These are phyloP conservation scores for Keiferia lycopersicella DNA, from an alignment of 2,888 invertebrate genomes.

Conservation along the genomic window DNA sequence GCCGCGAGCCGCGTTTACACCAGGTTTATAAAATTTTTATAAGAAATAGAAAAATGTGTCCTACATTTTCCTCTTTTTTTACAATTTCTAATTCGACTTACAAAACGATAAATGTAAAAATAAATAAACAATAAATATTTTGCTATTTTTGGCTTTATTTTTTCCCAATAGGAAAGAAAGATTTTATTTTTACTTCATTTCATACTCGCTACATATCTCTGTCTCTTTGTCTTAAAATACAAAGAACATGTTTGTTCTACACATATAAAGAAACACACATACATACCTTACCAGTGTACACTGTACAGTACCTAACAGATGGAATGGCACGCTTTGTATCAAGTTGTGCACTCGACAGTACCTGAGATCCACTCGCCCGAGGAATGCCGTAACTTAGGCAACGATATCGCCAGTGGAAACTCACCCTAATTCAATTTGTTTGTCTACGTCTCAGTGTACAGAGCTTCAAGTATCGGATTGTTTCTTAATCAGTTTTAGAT, in stretches of 20 bases:
- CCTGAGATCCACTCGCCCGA: slow-evolving; percentile 38
- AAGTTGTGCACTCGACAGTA: slow-evolving; percentile 41
- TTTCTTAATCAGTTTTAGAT: slow-evolving; percentile 26
- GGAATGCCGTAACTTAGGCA: slow-evolving; percentile 51
- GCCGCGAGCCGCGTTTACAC: too few species aligned
- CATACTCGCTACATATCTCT: too few species aligned
- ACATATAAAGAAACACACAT: neutral
- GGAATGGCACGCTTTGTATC: slow-evolving; percentile 66
- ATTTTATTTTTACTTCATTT: too few species aligned
- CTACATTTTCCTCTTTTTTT: too few species aligned
- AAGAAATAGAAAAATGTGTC: too few species aligned
- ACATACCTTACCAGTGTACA: neutral
- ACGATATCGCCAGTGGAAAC: slow-evolving; percentile 34
- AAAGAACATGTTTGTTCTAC: neutral
- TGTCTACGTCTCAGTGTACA: slow-evolving; percentile 1
- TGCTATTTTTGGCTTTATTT: too few species aligned
- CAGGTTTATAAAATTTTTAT: too few species aligned
- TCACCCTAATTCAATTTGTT: slow-evolving; percentile 33
- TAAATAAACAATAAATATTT: too few species aligned
- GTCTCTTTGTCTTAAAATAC: neutral
- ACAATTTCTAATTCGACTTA: too few species aligned
- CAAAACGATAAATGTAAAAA: too few species aligned
- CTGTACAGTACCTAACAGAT: slow-evolving; percentile 44
- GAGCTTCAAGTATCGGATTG: neutral
- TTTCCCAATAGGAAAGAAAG: too few species aligned